Evolutionary conservation across 2,797 vertebrate genomes (phyloP), one percentile per base, ranked within the genome.

Genomic region (Platalea minor): DNA sequence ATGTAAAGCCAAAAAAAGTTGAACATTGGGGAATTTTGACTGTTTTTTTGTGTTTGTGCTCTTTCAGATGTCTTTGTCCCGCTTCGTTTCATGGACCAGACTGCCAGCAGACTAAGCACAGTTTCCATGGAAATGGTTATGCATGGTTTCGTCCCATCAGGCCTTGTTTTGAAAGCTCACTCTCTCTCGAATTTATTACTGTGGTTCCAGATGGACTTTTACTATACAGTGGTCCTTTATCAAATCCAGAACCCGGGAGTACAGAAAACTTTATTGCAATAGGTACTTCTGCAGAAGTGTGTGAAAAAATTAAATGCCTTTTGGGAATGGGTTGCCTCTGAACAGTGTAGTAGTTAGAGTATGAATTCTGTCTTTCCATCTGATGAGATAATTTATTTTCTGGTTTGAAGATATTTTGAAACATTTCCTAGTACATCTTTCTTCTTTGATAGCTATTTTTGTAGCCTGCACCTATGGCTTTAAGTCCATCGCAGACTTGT

Each of bases 151-250:
- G 88, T 88, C 98, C 99, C 96, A 98, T 99, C 95, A 98, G 95
- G 92, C 98, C 98, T 46, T 99, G 99, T 87, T 98, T 98, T 59
- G 98, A 98, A 97, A 99, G 98, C 96, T 98, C 98, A 5, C 92
- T 99, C 70, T 98, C 98, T 28, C 91, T 99, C 45, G 99, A 99
- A 97, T 99, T 99, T 95, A 98, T 99, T 98, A 99, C 98, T 3
- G 97, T 98, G 28, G 98, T 98, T 88, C 97, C 98, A 63, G 98
- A 99, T 83, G 99, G 98, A 65, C 98, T 98, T 92, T 85, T 99
- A 95, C 96, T 99, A 2, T 99, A 99, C 80, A 98, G 98, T 29
- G 99, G 99, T 13, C 98, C 98, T 50, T 76, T 99, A 59, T 98
- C 98, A 48, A 98, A 98, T 95, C 98, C 97, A 90, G 98, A 98